Conservation (phyloP, 2,797 vertebrate genomes). For the Diplodus sargus region DNA sequence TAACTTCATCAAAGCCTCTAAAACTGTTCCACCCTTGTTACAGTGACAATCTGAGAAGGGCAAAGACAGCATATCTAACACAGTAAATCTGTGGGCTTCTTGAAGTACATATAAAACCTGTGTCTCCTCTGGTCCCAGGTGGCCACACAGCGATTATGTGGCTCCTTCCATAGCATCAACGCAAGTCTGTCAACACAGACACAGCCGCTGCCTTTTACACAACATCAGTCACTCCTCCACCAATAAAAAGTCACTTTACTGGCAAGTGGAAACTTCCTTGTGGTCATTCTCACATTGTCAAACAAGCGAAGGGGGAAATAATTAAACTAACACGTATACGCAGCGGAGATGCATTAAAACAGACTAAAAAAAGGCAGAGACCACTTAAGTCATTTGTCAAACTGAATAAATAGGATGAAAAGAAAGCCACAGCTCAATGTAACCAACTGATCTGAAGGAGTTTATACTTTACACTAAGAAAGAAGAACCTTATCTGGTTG, state of each 20-base stretch:
- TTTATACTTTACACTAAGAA: constrained; percentile 22
- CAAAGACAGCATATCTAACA: constrained; percentile 53
- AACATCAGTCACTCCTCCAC: constrained; percentile 77
- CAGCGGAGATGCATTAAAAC: constrained; percentile 68
- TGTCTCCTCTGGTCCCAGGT: constrained; percentile 59
- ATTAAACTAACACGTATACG: constrained; percentile 75
- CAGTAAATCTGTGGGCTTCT: constrained; percentile 60
- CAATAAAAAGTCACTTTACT: constrained; percentile 79
- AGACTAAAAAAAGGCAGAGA: constrained; percentile 60
- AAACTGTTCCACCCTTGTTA: constrained; percentile 49
- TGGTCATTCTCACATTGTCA: constrained; percentile 79
- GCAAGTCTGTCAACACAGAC: constrained; percentile 78
- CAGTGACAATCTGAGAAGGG: constrained; percentile 23
- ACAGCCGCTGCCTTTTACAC: constrained; percentile 61
- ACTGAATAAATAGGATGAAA: constrained; percentile 70
- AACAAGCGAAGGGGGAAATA: constrained; percentile 75
- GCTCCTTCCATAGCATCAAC: constrained; percentile 66
- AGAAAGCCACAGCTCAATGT: constrained; percentile 61
- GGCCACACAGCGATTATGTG: constrained; percentile 71
- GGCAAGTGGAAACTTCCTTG: constrained; percentile 84
- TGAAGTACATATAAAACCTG: constrained; percentile 59
- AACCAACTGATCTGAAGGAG: constrained; percentile 51
- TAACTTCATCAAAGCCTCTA: constrained; percentile 56
- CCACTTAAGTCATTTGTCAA: constrained; percentile 76
- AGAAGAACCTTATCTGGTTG: constrained; percentile 27